A percentile compares a stretch with the other conserved stretches of the same genome.
phyloP scores from a whole-genome alignment of 2,797 vertebrate species.

The Podarcis siculus region DNA sequence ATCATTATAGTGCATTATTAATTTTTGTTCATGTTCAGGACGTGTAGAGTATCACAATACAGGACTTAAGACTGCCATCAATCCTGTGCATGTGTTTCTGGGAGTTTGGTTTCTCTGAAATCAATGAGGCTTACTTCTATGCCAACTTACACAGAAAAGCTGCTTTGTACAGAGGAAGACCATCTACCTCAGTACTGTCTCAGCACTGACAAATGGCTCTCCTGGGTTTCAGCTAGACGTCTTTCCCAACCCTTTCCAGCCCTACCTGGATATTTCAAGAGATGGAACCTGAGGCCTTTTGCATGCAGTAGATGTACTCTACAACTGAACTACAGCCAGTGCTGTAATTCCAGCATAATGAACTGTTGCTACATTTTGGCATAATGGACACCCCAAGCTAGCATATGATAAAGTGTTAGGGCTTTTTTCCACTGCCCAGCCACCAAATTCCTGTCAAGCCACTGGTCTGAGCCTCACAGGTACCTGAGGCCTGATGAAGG shows the following conservation, averaged over 20 bases:
- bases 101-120: too few species aligned
- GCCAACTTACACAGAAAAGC: neutral
- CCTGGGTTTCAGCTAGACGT: neutral
- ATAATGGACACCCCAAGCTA: neutral
- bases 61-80: neutral
- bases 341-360: neutral
- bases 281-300: neutral
- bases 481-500: neutral
- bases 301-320: neutral
- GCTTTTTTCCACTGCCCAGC: neutral
- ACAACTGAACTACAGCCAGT: neutral
- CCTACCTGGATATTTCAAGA: neutral
- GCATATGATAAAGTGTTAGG: neutral
- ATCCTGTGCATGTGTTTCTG: neutral
- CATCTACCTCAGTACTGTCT: neutral
- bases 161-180: neutral
- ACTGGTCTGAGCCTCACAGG: neutral
- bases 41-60: neutral
- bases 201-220: neutral
- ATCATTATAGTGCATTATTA: too few species aligned
- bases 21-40: neutral
- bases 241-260: neutral
- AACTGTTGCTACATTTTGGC: too few species aligned
- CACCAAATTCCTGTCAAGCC: neutral
- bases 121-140: too few species aligned